These are phyloP conservation scores for Sebastes glaucus DNA, from an alignment of 2,797 vertebrate species.

Conservation along the genomic window DNA sequence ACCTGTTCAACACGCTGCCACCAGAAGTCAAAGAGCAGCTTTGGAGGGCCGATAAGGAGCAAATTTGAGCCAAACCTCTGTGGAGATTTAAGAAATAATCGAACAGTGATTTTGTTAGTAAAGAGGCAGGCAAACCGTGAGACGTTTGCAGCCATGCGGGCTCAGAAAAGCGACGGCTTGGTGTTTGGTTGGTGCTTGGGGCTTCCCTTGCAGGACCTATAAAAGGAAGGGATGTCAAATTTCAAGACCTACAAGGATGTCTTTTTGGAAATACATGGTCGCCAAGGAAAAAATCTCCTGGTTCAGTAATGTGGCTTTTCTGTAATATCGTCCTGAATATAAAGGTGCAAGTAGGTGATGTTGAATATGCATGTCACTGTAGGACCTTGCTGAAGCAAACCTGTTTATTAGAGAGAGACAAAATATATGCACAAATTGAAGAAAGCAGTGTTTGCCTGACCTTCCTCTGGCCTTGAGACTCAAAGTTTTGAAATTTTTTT, in stretches of 20 bases:
- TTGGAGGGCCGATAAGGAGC: conserved; percentile 95
- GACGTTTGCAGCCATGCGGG: background rate
- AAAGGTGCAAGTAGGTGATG: conserved; percentile 8
- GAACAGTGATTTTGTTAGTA: background rate
- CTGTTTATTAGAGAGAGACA: conserved; percentile 4
- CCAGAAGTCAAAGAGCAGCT: conserved; percentile 95
- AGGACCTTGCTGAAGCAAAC: conserved; percentile 33
- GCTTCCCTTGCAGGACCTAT: background rate
- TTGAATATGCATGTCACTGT: conserved; percentile 55
- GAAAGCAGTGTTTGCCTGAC: conserved; percentile 23
- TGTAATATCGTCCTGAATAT: conserved; percentile 12
- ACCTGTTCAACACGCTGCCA: conserved; percentile 95
- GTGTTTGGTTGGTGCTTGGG: background rate
- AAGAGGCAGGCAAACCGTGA: conserved; percentile 4
- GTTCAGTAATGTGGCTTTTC: conserved; percentile 22
- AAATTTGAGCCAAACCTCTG: no score
- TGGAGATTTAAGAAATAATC: background rate
- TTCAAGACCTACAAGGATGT: background rate
- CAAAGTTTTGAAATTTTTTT: conserved; percentile 12
- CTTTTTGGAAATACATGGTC: background rate
- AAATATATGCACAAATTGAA: conserved; percentile 26
- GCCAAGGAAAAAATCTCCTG: background rate
- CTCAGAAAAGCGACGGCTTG: background rate
- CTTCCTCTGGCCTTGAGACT: conserved; percentile 37
- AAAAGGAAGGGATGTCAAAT: background rate